Conservation (phyloP, 2,888 invertebrate species). For the Serrognathus titanus region DNA sequence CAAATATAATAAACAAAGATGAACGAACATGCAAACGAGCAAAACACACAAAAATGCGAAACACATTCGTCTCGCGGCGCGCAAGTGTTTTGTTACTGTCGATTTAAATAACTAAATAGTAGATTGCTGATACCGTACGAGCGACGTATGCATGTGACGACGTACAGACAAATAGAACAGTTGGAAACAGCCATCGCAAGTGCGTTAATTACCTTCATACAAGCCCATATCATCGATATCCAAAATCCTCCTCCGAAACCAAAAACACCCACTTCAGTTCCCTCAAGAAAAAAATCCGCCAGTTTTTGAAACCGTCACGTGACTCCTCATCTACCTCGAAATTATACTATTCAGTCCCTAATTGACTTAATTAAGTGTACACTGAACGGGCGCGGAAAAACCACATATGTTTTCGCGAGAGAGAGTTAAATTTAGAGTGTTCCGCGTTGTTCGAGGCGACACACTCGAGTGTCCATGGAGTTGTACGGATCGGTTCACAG, state of each 20-base stretch:
- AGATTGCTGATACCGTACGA: too few relatives aligned
- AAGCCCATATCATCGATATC: constrained; percentile 39
- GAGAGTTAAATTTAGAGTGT: background rate
- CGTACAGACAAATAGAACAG: too few relatives aligned
- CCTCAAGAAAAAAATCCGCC: background rate
- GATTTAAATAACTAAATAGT: too few relatives aligned
- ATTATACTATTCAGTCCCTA: too few relatives aligned
- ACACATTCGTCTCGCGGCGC: too few relatives aligned
- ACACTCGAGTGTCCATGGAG: background rate
- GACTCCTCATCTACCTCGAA: background rate
- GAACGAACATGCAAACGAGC: too few relatives aligned
- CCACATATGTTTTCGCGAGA: constrained; percentile 8
- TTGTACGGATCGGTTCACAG: background rate
- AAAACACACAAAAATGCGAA: too few relatives aligned
- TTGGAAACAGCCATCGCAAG: too few relatives aligned
- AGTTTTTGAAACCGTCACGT: background rate
- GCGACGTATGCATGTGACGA: too few relatives aligned
- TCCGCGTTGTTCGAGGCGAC: background rate
- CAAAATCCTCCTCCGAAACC: background rate
- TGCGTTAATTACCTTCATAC: constrained; percentile 36
- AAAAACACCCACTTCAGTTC: background rate
- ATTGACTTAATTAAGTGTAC: too few relatives aligned
- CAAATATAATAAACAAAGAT: too few relatives aligned
- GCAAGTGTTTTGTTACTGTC: too few relatives aligned
- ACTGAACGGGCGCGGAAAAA: constrained; percentile 1